Evolutionary conservation across 2,113 vertebrate genomes (phyloP), one percentile per base, ranked within the genome.

Genomic region (Gadus macrocephalus): DNA sequence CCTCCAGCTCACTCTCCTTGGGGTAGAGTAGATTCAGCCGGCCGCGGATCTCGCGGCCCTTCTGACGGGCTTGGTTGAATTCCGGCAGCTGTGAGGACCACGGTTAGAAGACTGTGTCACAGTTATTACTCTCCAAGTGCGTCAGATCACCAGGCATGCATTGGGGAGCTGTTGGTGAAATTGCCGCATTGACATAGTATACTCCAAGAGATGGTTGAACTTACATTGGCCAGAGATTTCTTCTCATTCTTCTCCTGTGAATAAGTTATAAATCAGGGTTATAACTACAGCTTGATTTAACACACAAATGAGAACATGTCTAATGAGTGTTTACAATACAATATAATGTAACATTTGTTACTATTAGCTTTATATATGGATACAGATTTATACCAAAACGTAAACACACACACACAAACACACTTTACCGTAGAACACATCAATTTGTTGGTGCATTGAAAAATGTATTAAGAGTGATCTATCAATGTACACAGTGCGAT

Each of bases 11-110:
- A 0, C 63, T 69, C 74, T 94, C 90, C 74, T 70, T 80, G 0
- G 84, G 62, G 77, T 88, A 87, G 3, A 98, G 88, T 0, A 69
- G 20, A 1, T 2, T 83, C 14, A 98, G 91, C 69, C 80, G 78
- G 66, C 6, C 77, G 27, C 95, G 92, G 78, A 95, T 82, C 1
- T 91, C 88, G 62, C 91, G 88, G 1, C 95, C 96, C 0, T 11
- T 86, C 9, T 83, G 86, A 60, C 91, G 89, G 9, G 91, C 81
- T 4, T 62, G 66, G 0, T 77, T 79, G 81, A 91, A 93, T 0
- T 85, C 90, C 1, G 93, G 93, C 20, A 91, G 75, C 95, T 96
- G 73, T 19, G 25, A 12, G 2, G 2, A 49, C 42, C 42, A 49
- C 42, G 12, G 42, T 49, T 9, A 9, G 42, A 49, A 49, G 42